phyloP scores from a whole-genome alignment of 2,888 invertebrate genomes.

The Lycophotia porphyrea region DNA sequence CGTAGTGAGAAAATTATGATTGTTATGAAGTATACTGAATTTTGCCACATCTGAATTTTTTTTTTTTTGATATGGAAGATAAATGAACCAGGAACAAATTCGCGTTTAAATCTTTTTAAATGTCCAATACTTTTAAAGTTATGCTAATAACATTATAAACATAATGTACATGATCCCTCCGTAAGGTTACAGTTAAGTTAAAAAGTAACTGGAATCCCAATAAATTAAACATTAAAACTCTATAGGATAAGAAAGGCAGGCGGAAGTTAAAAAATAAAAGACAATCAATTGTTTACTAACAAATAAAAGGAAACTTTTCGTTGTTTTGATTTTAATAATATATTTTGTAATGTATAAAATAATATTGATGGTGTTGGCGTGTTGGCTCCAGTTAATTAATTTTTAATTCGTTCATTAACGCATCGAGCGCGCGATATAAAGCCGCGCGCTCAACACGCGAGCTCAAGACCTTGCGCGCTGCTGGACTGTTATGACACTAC shows the following conservation, averaged over 20 bases:
- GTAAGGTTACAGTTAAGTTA: not conserved
- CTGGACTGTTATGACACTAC: not conserved
- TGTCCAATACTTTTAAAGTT: too few relatives aligned
- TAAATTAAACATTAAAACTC: not conserved
- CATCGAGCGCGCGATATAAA: not conserved
- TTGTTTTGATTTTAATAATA: not conserved
- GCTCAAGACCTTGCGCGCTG: not conserved
- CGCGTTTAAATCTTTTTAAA: too few relatives aligned
- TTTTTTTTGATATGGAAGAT: too few relatives aligned
- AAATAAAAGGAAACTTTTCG: not conserved
- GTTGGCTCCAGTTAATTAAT: conserved; percentile 45
- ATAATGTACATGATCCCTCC: too few relatives aligned
- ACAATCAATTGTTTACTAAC: not conserved
- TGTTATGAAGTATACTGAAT: too few relatives aligned
- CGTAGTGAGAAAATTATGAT: too few relatives aligned
- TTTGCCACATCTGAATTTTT: too few relatives aligned
- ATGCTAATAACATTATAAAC: too few relatives aligned
- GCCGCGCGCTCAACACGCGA: not conserved
- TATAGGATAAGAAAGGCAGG: not conserved
- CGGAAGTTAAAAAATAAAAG: not conserved
- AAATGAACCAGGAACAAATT: too few relatives aligned
- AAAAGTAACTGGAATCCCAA: not conserved
- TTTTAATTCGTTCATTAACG: conserved; percentile 58
- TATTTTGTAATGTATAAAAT: not conserved
- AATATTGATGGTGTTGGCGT: not conserved